Evolutionary conservation across 2,797 vertebrate genomes (phyloP).

Genomic region (Selene dorsalis): DNA sequence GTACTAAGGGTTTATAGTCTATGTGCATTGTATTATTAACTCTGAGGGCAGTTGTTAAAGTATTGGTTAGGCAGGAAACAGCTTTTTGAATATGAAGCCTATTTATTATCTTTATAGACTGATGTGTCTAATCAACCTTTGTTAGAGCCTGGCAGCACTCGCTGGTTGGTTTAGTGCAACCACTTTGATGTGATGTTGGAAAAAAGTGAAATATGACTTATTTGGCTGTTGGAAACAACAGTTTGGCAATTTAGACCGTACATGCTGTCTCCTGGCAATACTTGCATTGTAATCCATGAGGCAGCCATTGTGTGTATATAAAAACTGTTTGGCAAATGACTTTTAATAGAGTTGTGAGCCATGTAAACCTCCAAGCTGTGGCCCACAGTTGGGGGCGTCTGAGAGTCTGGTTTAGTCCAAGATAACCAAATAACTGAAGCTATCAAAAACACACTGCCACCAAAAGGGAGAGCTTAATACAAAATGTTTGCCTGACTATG

Average conservation of each 20-base stretch:
- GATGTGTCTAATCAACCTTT: conserved; percentile 22
- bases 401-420: neutral
- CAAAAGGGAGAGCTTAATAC: neutral
- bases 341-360: conserved; percentile 17
- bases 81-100: conserved; percentile 8
- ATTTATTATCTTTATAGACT: conserved; percentile 9
- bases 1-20: neutral
- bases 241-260: conserved; percentile 13
- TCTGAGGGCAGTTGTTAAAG: neutral
- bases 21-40: neutral
- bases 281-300: neutral
- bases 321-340: conserved; percentile 11
- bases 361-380: conserved; percentile 16
- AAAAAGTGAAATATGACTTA: conserved; percentile 17
- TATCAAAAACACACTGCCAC: neutral
- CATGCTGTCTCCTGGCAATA: conserved; percentile 26
- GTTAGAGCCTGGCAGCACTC: conserved; percentile 25
- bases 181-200: conserved; percentile 15
- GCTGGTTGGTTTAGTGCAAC: neutral
- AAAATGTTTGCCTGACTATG: neutral
- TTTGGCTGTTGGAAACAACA: conserved; percentile 21
- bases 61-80: neutral
- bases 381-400: neutral
- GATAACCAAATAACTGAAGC: neutral
- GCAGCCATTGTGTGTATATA: conserved; percentile 10